Conservation (phyloP, 2,113 vertebrate species). For the Corythoichthys intestinalis region DNA sequence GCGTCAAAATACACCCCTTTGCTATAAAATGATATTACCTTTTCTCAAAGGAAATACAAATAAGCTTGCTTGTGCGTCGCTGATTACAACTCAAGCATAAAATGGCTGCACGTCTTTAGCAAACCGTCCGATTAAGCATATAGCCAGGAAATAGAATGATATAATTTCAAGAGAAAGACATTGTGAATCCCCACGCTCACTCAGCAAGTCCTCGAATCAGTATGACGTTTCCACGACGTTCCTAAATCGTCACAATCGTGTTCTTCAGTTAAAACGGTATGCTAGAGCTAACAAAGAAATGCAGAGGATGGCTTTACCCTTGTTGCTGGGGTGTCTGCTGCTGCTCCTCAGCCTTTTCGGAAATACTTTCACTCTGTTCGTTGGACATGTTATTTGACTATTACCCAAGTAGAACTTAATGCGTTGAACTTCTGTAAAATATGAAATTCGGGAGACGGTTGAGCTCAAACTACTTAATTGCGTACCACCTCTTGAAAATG, state of each 20-base stretch:
- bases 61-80: background rate
- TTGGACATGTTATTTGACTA: slow-evolving; percentile 59
- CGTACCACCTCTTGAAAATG: slow-evolving; percentile 1
- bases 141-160: slow-evolving; percentile 1
- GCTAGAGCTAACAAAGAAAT: slow-evolving; percentile 50
- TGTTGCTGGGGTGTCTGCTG: slow-evolving; percentile 19
- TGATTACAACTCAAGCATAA: background rate
- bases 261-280: background rate
- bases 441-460: too few relatives aligned
- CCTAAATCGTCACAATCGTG: background rate
- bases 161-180: background rate
- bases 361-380: slow-evolving; percentile 51
- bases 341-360: slow-evolving; percentile 38
- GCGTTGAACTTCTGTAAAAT: background rate
- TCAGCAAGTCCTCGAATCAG: too few relatives aligned
- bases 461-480: background rate
- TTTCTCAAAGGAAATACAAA: background rate
- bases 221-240: background rate
- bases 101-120: background rate
- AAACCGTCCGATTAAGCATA: background rate
- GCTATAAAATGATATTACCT: too few relatives aligned
- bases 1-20: too few relatives aligned
- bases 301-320: slow-evolving; percentile 51
- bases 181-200: background rate
- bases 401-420: background rate